Evolutionary conservation across 2,113 vertebrate genomes (phyloP), one percentile per base, ranked within the genome.

Genomic region (Zosterops japonicus): DNA sequence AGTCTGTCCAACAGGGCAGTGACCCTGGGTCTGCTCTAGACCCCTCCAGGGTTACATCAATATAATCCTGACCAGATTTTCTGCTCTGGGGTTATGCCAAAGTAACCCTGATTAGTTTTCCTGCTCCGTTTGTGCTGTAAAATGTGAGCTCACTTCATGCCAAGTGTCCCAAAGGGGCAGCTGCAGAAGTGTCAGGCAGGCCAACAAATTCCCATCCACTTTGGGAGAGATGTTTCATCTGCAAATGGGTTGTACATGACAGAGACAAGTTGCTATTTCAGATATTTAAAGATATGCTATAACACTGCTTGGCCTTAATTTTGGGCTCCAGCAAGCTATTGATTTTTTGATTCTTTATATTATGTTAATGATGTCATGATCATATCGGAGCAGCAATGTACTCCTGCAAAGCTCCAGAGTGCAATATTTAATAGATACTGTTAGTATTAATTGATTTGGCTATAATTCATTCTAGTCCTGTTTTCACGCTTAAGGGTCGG

Each of bases 351-450:
- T 95, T 79, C 94, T 95, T 96, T 96, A 87, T 95, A 96, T 96
- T 93, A 94, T 79, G 93, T 96, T 97, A 96, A 96, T 96, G 89
- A 95, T 96, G 93, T 92, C 91, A 83, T 56, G 93, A 94, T 95
- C 83, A 44, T 87, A 95, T 80, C 94, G 91, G 92, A 89, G 87
- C 68, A 95, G 89, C 53, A 42, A 47, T 52, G 72, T 65, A 69
- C 68, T 90, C 81, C 93, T 13, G 33, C 86, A 96, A 96, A 93
- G 69, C 90, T 96, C 89, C 49, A 74, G 89, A 94, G 89, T 87
- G 77, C 83, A 93, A 93, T 89, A 39, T 88, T 94, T 95, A 95
- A 96, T 94, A 90, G 91, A 68, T 70, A 91, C 82, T 94, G 64
- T 83, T 95, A 91, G 92, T 87, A 90, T 77, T 87, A 65, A 97